Evolutionary conservation across 1,140 invertebrate species (phyloP).

Genomic region (Neodiprion virginianus): DNA sequence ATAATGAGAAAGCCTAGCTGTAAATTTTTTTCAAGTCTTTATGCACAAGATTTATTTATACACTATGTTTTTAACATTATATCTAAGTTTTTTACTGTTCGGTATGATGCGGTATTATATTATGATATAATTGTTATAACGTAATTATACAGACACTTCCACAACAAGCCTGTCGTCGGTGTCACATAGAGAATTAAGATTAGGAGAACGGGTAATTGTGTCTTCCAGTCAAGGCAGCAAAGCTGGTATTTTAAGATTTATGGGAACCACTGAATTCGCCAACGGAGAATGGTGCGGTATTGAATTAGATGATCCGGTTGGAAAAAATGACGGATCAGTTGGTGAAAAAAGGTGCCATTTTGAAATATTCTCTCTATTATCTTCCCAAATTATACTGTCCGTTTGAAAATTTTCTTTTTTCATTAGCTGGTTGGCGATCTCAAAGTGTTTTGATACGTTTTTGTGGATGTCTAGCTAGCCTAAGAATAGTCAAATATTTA

Average conservation of each 20-base stretch:
- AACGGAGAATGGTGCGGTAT: constrained; percentile 93
- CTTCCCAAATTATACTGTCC: neutral
- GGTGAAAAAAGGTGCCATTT: constrained; percentile 75
- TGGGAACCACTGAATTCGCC: constrained; percentile 89
- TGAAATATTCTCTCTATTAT: neutral
- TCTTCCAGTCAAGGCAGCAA: constrained; percentile 87
- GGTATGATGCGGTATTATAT: neutral
- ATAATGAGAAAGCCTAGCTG: no score
- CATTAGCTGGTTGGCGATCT: neutral
- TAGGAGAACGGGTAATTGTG: constrained; percentile 93
- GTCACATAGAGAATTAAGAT: constrained; percentile 68
- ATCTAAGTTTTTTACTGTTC: neutral
- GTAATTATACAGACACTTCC: constrained; percentile 66
- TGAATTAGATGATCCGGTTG: constrained; percentile 90
- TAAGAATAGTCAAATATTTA: no score
- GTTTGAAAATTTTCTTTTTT: neutral
- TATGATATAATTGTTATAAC: constrained; percentile 25
- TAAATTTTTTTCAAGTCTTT: no score
- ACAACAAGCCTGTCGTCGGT: constrained; percentile 66
- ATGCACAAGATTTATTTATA: no score
- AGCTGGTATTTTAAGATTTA: constrained; percentile 83
- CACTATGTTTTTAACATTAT: no score
- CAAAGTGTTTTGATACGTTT: no score
- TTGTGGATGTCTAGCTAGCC: no score
- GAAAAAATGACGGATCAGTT: constrained; percentile 96